Evolutionary conservation across 2,888 invertebrate genomes (phyloP), one percentile per base, ranked within the genome.

Genomic region (Saturnia pavonia): DNA sequence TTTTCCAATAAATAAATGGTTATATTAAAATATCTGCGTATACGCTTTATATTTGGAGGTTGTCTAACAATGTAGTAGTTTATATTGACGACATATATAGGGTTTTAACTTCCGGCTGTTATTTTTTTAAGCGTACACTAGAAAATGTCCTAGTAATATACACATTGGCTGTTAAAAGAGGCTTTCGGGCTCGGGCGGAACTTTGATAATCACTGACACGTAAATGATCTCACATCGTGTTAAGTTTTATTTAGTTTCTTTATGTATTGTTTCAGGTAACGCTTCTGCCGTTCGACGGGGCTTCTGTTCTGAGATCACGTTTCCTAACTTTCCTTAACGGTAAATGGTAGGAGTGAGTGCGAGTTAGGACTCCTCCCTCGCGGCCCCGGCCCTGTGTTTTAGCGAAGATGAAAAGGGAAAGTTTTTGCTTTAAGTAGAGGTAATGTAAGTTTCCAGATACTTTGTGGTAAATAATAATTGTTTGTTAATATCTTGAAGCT

Each of bases 221-320:
- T 65, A 65, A 65, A 40, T 65, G 16, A 63, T 63, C 34, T 63
- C 34, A 8, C 16, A 16, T 19, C 19, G 63, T 19, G 8, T 25
- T 40, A n/a, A n/a, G 65, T 9, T 65, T 65, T 40, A 25, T 60
- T 65, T n/a, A 11, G 19, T 65, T 65, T 40, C 40, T 19, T 40
- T 65, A 19, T 65, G 34, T 65, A 40, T 65, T 65, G 65, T 65
- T 65, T 65, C 40, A 65, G 65, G 65, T 65, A 65, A 65, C 19
- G 27, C 27, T 60, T 14, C 40, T 65, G 65, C 65, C 40, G n/a
- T 40, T 60, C 57, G 27, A 60, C 25, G 3, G 27, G 25, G 2
- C 40, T 40, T n/a, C n/a, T 7, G n/a, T 65, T 34, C 19, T n/a
- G n/a, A 40, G 65, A n/a, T 65, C 65, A 65, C 65, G 65, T 65